Percentiles rank a stretch among this genome's conserved stretches.
phyloP scores from a whole-genome alignment of 1,140 invertebrate genomes.

The Drosophila nikananu region DNA sequence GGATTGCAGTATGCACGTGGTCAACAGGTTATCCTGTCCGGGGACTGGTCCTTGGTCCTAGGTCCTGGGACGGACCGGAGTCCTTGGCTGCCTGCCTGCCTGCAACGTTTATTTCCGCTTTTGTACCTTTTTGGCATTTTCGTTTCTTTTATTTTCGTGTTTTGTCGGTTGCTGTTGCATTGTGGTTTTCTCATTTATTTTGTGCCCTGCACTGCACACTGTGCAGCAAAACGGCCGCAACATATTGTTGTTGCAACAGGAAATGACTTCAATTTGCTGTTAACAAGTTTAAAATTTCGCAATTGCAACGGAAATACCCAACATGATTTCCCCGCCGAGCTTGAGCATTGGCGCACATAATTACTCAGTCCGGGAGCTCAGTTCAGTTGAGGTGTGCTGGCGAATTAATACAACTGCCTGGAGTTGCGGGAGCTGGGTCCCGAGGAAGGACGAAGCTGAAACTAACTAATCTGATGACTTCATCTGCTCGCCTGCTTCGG shows the following conservation, averaged over 20 bases:
- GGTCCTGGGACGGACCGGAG: conserved; percentile 19
- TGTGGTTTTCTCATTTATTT: conserved; percentile 83
- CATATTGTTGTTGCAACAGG: conserved; percentile 72
- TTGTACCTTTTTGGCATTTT: conserved; percentile 83
- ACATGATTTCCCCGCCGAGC: conserved; percentile 70
- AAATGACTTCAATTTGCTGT: conserved; percentile 84
- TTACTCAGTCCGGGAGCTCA: conserved; percentile 56
- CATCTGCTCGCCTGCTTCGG: conserved; percentile 28
- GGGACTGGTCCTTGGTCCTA: conserved; percentile 45
- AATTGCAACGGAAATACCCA: conserved; percentile 82
- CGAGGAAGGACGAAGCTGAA: conserved; percentile 18
- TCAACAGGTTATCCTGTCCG: conserved; percentile 81
- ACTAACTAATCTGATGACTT: conserved; percentile 52
- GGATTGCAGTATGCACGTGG: conserved; percentile 80
- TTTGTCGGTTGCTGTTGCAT: conserved; percentile 60
- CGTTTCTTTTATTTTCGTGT: conserved; percentile 50
- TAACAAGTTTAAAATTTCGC: conserved; percentile 83
- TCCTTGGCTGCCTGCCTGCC: conserved; percentile 54
- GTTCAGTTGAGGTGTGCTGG: conserved; percentile 27
- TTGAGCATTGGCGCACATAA: conserved; percentile 75
- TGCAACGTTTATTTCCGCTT: conserved; percentile 81
- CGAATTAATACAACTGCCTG: conserved; percentile 30
- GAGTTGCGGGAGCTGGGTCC: neutral
- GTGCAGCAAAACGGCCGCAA: conserved; percentile 47
- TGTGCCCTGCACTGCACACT: conserved; percentile 28